Conservation (phyloP, 2,797 vertebrate genomes). For the Emys orbicularis region DNA sequence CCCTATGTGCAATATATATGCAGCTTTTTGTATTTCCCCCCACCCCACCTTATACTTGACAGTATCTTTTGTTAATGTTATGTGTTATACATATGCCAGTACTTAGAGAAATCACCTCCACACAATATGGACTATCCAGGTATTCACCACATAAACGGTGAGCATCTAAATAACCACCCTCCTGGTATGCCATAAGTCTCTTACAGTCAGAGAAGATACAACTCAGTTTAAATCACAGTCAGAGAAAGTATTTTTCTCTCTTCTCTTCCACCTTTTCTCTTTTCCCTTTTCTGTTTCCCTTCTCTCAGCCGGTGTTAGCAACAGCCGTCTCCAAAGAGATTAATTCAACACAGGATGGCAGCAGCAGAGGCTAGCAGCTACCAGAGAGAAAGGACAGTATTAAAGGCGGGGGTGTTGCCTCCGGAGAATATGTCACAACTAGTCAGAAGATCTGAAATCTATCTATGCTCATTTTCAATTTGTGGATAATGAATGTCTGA, state of each 20-base stretch:
- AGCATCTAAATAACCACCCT: neutral
- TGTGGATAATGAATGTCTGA: constrained; percentile 34
- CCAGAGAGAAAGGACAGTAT: constrained; percentile 64
- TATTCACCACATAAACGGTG: neutral
- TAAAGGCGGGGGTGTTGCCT: constrained; percentile 41
- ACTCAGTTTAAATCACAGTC: neutral
- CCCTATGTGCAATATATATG: rapidly evolving
- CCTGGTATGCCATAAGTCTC: rapidly evolving
- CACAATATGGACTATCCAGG: neutral
- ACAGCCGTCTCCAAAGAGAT: constrained; percentile 64
- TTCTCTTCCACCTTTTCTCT: neutral
- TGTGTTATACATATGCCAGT: neutral
- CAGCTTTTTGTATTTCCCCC: neutral
- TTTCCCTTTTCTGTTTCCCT: neutral
- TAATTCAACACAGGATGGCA: constrained; percentile 52
- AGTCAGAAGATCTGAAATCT: constrained; percentile 10
- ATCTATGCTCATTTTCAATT: constrained; percentile 35
- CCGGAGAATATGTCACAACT: neutral
- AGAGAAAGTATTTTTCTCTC: neutral
- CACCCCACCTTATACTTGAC: neutral
- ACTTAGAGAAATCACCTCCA: neutral
- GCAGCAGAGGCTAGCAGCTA: constrained; percentile 62
- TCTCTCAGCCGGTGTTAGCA: constrained; percentile 41
- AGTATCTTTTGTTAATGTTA: neutral
- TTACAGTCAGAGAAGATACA: neutral